Evolutionary conservation across 2,113 vertebrate genomes (phyloP).

Genomic region (Colaptes auratus): DNA sequence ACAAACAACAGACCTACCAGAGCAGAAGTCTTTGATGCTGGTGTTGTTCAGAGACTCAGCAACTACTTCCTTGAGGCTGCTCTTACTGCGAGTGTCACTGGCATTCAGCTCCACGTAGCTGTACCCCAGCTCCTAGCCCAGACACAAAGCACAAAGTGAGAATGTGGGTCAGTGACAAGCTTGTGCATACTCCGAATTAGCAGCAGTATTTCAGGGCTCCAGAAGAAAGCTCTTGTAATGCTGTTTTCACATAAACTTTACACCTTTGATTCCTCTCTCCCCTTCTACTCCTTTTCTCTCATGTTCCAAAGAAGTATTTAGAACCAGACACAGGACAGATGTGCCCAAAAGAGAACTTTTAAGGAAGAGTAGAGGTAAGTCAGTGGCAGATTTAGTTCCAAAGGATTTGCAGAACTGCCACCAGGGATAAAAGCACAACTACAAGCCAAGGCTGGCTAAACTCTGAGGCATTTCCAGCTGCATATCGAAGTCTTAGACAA

Average conservation of each 20-base stretch:
- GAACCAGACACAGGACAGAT: not conserved
- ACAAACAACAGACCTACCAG: slow-evolving; percentile 75
- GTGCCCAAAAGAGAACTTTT: not conserved
- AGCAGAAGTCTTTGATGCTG: slow-evolving; percentile 92
- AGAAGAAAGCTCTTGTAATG: not conserved
- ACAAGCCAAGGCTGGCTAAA: not conserved
- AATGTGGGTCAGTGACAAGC: not conserved
- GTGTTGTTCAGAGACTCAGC: slow-evolving; percentile 95
- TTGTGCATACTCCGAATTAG: not conserved
- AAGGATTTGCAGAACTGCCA: not conserved
- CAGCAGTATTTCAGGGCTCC: not conserved
- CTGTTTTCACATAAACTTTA: not conserved
- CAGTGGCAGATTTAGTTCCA: not conserved
- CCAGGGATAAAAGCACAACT: not conserved
- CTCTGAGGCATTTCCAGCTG: not conserved
- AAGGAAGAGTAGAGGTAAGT: no score
- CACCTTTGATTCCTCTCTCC: not conserved
- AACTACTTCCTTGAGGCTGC: slow-evolving; percentile 88
- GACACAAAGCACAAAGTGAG: slow-evolving; percentile 1
- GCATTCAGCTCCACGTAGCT: slow-evolving; percentile 97
- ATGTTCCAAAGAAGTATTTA: not conserved
- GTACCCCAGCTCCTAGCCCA: slow-evolving; percentile 87
- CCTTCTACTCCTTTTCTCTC: not conserved
- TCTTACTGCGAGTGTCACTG: slow-evolving; percentile 95
- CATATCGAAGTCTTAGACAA: not conserved